phyloP scores from a whole-genome alignment of 2,888 invertebrate species.

The Zaprionus lineosus region DNA sequence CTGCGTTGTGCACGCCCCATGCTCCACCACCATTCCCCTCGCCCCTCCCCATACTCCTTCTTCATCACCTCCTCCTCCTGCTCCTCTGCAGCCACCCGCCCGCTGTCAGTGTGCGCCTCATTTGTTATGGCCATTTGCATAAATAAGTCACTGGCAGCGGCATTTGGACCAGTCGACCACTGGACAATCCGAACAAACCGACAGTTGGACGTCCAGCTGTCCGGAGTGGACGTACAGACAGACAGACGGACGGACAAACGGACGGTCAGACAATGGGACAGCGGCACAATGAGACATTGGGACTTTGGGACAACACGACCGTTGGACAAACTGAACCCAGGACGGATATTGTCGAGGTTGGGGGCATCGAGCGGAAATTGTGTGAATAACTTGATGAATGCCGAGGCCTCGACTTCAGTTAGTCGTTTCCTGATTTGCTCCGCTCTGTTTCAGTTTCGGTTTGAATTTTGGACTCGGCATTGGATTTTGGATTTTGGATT shows the following conservation, averaged over 20 bases:
- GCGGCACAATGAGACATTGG: no score
- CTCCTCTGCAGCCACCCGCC: neutral
- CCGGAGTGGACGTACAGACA: neutral
- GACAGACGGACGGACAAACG: no score
- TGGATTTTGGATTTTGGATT: no score
- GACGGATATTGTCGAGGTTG: no score
- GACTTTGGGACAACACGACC: no score
- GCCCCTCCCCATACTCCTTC: neutral
- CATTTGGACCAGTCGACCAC: conserved; percentile 47
- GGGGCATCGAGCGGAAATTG: conserved; percentile 48
- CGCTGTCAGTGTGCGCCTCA: conserved; percentile 59
- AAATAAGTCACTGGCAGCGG: conserved; percentile 73
- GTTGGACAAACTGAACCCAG: no score
- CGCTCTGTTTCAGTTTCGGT: conserved; percentile 17
- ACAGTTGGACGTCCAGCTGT: neutral
- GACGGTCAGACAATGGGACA: conserved; percentile 1
- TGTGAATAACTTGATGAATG: conserved; percentile 76
- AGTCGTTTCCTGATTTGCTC: conserved; percentile 32
- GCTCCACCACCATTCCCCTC: neutral
- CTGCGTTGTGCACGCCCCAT: conserved; percentile 11
- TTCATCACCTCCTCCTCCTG: neutral
- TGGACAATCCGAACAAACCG: conserved; percentile 6
- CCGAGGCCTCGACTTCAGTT: conserved; percentile 27
- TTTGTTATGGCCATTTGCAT: conserved; percentile 78
- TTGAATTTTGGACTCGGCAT: conserved; percentile 4